Base-by-base conservation (phyloP, 2,113 vertebrate species). In the Perccottus glenii region DNA sequence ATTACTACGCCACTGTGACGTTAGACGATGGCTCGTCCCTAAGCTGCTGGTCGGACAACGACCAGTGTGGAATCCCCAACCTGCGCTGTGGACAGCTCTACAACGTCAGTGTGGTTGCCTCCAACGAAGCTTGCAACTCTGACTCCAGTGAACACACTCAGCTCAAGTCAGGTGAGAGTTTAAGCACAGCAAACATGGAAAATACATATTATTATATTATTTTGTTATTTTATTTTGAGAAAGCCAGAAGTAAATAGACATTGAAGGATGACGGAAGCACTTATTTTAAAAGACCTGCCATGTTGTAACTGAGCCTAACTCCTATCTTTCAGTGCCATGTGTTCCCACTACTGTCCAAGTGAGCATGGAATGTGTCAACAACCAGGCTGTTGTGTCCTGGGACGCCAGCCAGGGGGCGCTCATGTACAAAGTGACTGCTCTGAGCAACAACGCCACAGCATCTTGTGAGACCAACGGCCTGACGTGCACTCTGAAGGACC, bases 301-400 rank as follows among this genome's bases (percentile, higher is more conserved):
- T 2, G 43, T 12, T 5, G 4, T 49, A 49, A 49, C 15, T 19
- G 8, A 27, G 6, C 27, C 4, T 10, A 6, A 12, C 11, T 58
- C 45, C 27, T 2, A 36, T 56, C 4, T 57, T 45, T 66, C 76
- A 94, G 93, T 82, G 15, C 92, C 92, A 5, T 94, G 93, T 56
- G 72, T 90, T 71, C 93, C 93, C 0, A 65, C 73, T 38, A 78
- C 83, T 27, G 84, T 93, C 65, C 35, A 60, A 1, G 83, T 86
- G 14, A 4, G 15, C 5, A 44, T 91, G 38, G 47, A 89, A 61
- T 94, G 93, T 67, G 58, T 70, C 11, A 63, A 36, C 10, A 89
- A 91, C 32, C 8, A 83, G 35, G 92, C 85, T 0, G 5, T 57
- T 0, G 90, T 93, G 47, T 82, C 85, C 35, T 94, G 93, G 93